Evolutionary conservation across 2,113 vertebrate species (phyloP), one percentile per base, ranked within the genome.

Genomic region (Hystrix cristata): DNA sequence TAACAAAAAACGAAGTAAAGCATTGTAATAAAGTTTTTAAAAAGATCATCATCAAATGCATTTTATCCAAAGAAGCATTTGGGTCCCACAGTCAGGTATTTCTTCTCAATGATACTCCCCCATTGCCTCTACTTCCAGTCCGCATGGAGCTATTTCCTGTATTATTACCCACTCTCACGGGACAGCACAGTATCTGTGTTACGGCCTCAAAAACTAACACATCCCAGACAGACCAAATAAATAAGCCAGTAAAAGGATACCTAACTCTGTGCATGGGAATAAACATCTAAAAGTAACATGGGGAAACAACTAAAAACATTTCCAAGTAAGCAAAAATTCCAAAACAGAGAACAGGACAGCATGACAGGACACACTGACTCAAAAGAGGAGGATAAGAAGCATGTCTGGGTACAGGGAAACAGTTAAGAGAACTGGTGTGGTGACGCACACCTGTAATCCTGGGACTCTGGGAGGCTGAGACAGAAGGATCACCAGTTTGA

Each of bases 191-290:
- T 95, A 98, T 97, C 93, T 97, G 90, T 53, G 25, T 85, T 97
- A 0, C n/a, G 90, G 95, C 74, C 96, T 94, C 96, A 97, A 97
- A 97, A 97, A 60, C 96, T 97, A 82, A 90, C 95, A 98, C 90
- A 97, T 96, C 97, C 97, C 97, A 98, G 95, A 98, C 95, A 98
- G 95, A 98, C 96, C 98, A 0, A 98, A 98, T 97, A 97, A 90
- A 96, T 87, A 98, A 97, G 96, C 96, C 92, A 85, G 74, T 48
- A 81, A 95, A 96, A 90, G 80, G 51, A 96, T 79, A 89, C 69
- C 91, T 96, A 94, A 80, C 64, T 90, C 67, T 90, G 76, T 27
- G 8, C 88, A 55, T 59, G 51, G 69, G 27, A 97, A 97, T 97
- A 98, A 98, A 98, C 92, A 97, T 90, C 95, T 97, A 93, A 97